Evolutionary conservation across 2,888 invertebrate species (phyloP), one percentile per base, ranked within the genome.

Genomic region (Dermolepida albohirtum): DNA sequence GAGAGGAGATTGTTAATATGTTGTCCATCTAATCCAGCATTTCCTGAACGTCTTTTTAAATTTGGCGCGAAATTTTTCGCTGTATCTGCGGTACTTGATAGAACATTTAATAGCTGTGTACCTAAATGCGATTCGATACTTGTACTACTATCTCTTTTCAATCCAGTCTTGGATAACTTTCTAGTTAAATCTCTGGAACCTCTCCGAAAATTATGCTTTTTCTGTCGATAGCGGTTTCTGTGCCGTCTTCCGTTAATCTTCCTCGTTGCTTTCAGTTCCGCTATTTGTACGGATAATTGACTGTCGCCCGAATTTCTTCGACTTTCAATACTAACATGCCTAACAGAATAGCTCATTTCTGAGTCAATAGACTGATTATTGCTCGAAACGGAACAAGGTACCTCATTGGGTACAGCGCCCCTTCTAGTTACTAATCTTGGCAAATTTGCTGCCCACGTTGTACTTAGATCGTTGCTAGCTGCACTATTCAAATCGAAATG

Each of bases 391-490:
- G 87, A 87, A 57, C 84, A 85, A 6, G 85, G 68, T 74, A 88
- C 81, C 64, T 86, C 84, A 78, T 89, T 87, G 70, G 89, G 91
- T 10, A 97, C 85, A 0, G 95, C 97, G 75, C 93, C 94, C 75
- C 97, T 87, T 1, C 97, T 87, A 6, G 90, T 90, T 0, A 96
- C 91, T 78, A 96, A 88, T 73, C 94, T 91, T 0, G 96, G 96
- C 71, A 97, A 85, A 72, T 95, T 94, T 64, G 94, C 94, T 44
- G 94, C 95, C 94, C 96, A 97, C 0, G 95, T 93, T 0, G 96
- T 95, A 66, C 95, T 95, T 62, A 97, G 87, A 76, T 95, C 94
- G 73, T 92, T 92, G 69, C 93, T 93, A 63, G 90, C 92, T 8
- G 86, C 87, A 54, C 89, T 89, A 78, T 92, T 92, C 54, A 91